These are phyloP conservation scores for Endotricha flammealis DNA, from an alignment of 2,888 invertebrate species.

Conservation along the genomic window DNA sequence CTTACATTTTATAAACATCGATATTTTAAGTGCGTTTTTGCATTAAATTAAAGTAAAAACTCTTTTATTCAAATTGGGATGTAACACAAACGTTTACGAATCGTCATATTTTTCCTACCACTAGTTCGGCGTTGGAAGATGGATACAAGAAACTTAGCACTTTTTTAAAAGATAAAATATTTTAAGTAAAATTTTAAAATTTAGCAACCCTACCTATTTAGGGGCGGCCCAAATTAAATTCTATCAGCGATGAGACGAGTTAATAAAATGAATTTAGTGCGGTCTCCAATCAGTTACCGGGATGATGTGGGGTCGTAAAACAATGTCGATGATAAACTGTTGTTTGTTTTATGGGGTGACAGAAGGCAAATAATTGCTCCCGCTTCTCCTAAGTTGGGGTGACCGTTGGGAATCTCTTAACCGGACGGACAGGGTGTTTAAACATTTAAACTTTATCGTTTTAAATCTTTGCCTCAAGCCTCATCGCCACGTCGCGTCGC, in stretches of 20 bases:
- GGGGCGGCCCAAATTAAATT: slow-evolving; percentile 70
- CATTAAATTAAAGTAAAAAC: too few relatives aligned
- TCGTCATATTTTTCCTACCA: too few relatives aligned
- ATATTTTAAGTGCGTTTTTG: too few relatives aligned
- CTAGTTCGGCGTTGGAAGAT: too few relatives aligned
- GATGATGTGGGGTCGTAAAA: slow-evolving; percentile 56
- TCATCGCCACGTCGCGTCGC: too few relatives aligned
- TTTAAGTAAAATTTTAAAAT: neutral
- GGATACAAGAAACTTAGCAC: too few relatives aligned
- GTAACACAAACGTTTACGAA: too few relatives aligned
- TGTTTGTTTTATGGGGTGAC: slow-evolving; percentile 59
- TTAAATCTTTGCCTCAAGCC: too few relatives aligned
- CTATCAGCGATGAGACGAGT: slow-evolving; percentile 76
- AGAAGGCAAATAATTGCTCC: slow-evolving; percentile 65
- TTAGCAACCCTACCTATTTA: slow-evolving; percentile 44
- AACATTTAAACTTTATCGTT: neutral
- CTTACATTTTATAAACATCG: too few relatives aligned
- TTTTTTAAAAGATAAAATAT: too few relatives aligned
- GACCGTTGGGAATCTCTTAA: slow-evolving; percentile 37
- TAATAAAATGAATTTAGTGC: slow-evolving; percentile 72
- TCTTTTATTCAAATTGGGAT: too few relatives aligned
- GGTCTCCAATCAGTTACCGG: slow-evolving; percentile 55
- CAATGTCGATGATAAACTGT: slow-evolving; percentile 63
- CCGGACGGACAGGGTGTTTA: slow-evolving; percentile 4
- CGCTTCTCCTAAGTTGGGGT: slow-evolving; percentile 41